Conservation (phyloP, 2,888 invertebrate genomes). For the Coenonympha arcania region DNA sequence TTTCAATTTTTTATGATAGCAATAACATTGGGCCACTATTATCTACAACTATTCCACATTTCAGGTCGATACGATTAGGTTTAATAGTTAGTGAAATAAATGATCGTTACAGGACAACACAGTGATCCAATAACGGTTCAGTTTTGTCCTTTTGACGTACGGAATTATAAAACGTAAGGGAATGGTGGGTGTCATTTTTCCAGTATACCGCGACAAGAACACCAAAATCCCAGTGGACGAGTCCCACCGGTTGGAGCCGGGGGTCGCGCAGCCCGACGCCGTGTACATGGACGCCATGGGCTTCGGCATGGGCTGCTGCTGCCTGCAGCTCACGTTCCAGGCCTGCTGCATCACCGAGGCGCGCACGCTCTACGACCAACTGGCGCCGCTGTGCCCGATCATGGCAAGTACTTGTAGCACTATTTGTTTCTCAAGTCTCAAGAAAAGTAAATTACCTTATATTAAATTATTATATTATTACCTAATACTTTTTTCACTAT, state of each 20-base stretch:
- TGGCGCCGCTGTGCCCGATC: conserved; percentile 97
- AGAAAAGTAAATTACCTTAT: not conserved
- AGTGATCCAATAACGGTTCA: too few relatives aligned
- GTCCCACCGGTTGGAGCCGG: conserved; percentile 74
- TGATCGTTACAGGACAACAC: too few relatives aligned
- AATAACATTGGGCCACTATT: too few relatives aligned
- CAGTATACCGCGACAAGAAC: conserved; percentile 91
- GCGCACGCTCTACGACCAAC: conserved; percentile 95
- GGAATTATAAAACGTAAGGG: too few relatives aligned
- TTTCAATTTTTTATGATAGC: too few relatives aligned
- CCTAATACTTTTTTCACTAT: too few relatives aligned
- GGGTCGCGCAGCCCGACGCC: conserved; percentile 86
- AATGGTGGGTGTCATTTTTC: too few relatives aligned
- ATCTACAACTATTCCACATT: too few relatives aligned
- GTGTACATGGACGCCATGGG: conserved; percentile 99
- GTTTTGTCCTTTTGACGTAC: too few relatives aligned
- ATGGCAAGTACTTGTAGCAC: conserved; percentile 86
- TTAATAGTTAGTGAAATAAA: too few relatives aligned
- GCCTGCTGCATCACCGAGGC: conserved; percentile 98
- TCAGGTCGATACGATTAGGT: too few relatives aligned
- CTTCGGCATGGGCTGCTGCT: conserved; percentile 99
- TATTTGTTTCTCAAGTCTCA: not conserved
- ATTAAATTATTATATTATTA: too few relatives aligned
- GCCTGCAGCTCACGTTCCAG: conserved; percentile 96
- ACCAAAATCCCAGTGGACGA: conserved; percentile 90